These are phyloP conservation scores for Rhogogaster chlorosoma DNA, from an alignment of 2,888 invertebrate genomes.

Conservation along the genomic window DNA sequence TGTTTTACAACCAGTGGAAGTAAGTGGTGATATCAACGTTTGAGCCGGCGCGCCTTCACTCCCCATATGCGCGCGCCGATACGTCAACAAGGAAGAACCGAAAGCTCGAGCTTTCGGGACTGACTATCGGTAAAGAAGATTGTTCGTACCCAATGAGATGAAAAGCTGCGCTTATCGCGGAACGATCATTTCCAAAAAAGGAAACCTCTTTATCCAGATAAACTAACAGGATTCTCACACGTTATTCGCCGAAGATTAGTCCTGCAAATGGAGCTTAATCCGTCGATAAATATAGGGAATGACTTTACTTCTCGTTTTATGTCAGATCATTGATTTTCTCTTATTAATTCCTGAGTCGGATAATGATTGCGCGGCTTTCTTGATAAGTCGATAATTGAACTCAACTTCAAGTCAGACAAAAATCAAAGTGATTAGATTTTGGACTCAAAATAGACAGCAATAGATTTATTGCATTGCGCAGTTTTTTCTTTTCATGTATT, in stretches of 20 bases:
- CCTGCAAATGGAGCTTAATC: background rate
- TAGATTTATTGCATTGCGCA: background rate
- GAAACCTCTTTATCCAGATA: background rate
- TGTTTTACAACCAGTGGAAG: conserved; percentile 58
- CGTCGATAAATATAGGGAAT: background rate
- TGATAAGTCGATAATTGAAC: background rate
- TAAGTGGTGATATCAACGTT: conserved; percentile 61
- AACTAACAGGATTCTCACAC: background rate
- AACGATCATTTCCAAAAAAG: background rate
- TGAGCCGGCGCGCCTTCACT: conserved; percentile 56
- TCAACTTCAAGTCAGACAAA: background rate
- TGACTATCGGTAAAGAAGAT: background rate
- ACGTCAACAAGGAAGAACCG: background rate
- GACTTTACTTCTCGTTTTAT: background rate
- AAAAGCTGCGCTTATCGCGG: background rate
- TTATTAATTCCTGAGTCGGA: background rate
- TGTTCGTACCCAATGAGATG: background rate
- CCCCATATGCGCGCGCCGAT: conserved; percentile 55
- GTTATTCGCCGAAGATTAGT: background rate
- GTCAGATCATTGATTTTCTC: background rate
- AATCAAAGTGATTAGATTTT: background rate
- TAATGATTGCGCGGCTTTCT: background rate
- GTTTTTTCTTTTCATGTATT: background rate
- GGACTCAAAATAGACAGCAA: background rate
- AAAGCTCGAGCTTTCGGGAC: background rate